Evolutionary conservation across 2,888 invertebrate genomes (phyloP).

Genomic region (Azorinus chamasolen): DNA sequence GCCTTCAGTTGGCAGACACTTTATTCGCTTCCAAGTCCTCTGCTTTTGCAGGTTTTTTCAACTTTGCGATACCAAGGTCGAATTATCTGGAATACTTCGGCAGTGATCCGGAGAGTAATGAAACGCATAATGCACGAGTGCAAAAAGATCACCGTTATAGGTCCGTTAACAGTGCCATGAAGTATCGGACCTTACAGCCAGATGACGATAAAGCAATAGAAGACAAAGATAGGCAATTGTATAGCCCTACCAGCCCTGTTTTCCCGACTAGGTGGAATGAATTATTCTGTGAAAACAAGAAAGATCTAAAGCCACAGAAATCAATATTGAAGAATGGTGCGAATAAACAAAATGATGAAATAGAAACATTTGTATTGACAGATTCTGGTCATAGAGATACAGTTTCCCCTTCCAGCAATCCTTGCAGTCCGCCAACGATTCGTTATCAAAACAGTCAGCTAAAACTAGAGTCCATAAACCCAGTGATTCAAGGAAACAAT

Average conservation of each 20-base stretch:
- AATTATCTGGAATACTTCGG: conserved; percentile 35
- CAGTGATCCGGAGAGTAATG: neutral
- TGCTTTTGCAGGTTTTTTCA: conserved; percentile 39
- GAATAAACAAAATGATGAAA: neutral
- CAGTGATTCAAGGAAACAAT: too few relatives aligned
- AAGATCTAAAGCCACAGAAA: conserved; percentile 42
- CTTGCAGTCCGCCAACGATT: too few relatives aligned
- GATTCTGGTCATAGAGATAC: too few relatives aligned
- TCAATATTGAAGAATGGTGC: conserved; percentile 52
- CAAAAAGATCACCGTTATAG: neutral
- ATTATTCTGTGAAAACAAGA: neutral
- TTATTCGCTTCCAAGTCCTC: conserved; percentile 42
- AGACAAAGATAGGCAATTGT: conserved; percentile 24
- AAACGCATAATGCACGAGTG: neutral
- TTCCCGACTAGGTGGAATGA: neutral
- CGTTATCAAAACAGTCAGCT: too few relatives aligned
- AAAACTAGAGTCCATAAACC: too few relatives aligned
- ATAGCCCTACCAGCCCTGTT: neutral
- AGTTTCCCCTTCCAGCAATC: too few relatives aligned
- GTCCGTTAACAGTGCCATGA: neutral
- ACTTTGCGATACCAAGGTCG: conserved; percentile 8
- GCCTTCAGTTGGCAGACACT: conserved; percentile 51
- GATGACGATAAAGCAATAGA: conserved; percentile 8
- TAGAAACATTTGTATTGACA: too few relatives aligned
- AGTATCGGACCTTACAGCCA: too few relatives aligned